phyloP scores from a whole-genome alignment of 2,113 vertebrate genomes.

The Calypte anna region DNA sequence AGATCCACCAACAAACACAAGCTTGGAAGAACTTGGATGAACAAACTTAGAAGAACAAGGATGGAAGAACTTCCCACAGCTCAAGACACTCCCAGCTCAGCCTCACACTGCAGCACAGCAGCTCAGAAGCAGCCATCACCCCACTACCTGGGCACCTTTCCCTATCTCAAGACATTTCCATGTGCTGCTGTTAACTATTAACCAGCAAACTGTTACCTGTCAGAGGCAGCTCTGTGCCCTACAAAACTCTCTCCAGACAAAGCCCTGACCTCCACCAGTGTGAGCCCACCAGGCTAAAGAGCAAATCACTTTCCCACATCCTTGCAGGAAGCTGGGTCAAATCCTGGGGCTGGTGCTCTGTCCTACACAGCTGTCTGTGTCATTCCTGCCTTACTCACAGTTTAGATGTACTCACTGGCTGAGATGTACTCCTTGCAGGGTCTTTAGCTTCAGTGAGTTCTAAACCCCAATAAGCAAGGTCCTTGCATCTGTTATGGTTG shows the following conservation, averaged over 20 bases:
- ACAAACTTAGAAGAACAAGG: neutral
- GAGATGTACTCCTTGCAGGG: neutral
- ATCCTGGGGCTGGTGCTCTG: neutral
- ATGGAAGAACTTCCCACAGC: rapidly evolving
- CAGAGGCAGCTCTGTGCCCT: neutral
- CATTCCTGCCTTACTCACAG: neutral
- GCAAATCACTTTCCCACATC: neutral
- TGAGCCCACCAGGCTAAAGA: neutral
- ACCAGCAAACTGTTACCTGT: neutral
- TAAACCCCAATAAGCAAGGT: neutral
- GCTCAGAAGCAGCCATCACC: neutral
- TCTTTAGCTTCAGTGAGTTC: neutral
- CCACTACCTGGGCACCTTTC: neutral
- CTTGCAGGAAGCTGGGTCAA: neutral
- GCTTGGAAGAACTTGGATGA: no score
- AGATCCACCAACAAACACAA: rapidly evolving
- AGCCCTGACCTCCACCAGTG: neutral
- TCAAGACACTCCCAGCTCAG: rapidly evolving
- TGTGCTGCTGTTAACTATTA: neutral
- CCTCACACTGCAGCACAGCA: rapidly evolving
- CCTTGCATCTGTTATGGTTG: rapidly evolving
- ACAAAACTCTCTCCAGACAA: rapidly evolving
- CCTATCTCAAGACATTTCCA: neutral
- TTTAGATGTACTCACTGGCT: neutral
- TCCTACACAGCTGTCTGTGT: rapidly evolving